Evolutionary conservation across 2,797 vertebrate genomes (phyloP).

Genomic region (Cephalopachus bancanus): DNA sequence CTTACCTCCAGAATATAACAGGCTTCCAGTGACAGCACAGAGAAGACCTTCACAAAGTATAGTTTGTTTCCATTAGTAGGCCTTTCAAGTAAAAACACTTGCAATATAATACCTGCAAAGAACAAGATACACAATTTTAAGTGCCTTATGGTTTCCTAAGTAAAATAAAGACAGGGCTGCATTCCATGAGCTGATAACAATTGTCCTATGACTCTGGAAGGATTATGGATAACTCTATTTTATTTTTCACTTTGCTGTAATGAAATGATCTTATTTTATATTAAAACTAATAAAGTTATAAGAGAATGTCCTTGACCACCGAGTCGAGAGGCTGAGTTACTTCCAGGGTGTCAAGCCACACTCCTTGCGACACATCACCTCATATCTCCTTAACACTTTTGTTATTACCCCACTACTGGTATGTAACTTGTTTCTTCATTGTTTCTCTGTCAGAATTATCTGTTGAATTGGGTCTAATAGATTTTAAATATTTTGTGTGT

Average conservation of each 20-base stretch:
- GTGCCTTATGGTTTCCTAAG: not conserved
- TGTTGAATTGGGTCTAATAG: not conserved
- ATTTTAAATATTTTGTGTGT: constrained; percentile 7
- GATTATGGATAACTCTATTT: not conserved
- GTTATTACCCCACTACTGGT: not conserved
- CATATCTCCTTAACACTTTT: not conserved
- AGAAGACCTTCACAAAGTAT: not conserved
- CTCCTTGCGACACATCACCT: not conserved
- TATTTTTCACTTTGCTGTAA: not conserved
- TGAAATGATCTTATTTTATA: not conserved
- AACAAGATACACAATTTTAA: not conserved
- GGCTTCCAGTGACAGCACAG: not conserved
- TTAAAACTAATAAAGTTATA: not conserved
- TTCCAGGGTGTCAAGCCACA: not conserved
- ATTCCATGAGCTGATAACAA: not conserved
- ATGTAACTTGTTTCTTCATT: not conserved
- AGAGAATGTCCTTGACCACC: not conserved
- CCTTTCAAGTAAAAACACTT: not conserved
- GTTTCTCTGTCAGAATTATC: not conserved
- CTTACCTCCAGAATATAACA: not conserved
- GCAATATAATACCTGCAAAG: not conserved
- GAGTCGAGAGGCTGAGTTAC: not conserved
- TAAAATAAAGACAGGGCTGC: not conserved
- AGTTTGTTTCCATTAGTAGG: not conserved
- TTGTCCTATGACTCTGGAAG: not conserved